phyloP scores from a whole-genome alignment of 2,888 invertebrate genomes.

The Myopa testacea region DNA sequence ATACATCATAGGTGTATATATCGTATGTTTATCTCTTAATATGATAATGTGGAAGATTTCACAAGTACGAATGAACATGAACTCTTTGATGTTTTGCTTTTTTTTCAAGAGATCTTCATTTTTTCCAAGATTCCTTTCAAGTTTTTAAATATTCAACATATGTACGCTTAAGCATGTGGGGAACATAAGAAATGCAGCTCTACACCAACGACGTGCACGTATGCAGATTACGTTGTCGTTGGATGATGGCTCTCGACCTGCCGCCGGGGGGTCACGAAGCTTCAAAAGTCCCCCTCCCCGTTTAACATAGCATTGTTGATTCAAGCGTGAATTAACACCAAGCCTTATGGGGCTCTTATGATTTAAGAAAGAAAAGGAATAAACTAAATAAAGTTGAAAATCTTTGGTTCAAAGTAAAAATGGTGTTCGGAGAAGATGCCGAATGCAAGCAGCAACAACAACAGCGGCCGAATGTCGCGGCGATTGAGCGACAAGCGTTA shows the following conservation, averaged over 20 bases:
- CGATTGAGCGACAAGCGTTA: neutral
- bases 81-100: neutral
- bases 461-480: neutral
- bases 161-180: neutral
- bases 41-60: too few relatives aligned
- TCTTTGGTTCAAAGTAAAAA: neutral
- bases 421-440: neutral
- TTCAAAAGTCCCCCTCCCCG: too few relatives aligned
- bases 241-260: neutral
- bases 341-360: neutral
- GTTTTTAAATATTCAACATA: conserved; percentile 25
- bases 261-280: neutral
- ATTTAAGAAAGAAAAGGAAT: neutral
- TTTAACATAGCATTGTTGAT: conserved; percentile 26
- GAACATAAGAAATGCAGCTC: neutral
- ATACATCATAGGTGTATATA: too few relatives aligned
- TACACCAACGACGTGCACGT: neutral
- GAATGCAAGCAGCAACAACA: neutral
- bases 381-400: neutral
- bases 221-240: neutral
- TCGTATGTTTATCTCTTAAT: too few relatives aligned
- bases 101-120: neutral
- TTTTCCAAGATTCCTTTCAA: conserved; percentile 11
- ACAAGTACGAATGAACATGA: neutral
- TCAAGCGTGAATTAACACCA: conserved; percentile 14